A percentile compares a stretch with the other conserved stretches of the same genome.
Conservation (phyloP, 1,140 invertebrate species). For the Cecropterus lyciades region DNA sequence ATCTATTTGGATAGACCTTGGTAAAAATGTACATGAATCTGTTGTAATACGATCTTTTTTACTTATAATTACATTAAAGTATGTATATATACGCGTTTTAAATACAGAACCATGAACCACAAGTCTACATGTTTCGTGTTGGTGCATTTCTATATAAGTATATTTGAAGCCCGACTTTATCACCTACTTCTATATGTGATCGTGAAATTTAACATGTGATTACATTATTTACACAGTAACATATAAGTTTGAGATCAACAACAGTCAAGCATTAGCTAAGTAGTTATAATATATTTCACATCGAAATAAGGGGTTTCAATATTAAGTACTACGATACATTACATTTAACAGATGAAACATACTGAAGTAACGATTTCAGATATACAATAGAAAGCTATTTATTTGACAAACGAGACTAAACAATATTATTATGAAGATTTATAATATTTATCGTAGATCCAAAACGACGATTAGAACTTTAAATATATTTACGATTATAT, state of each 20-base stretch:
- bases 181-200: slow-evolving; percentile 68
- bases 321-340: slow-evolving; percentile 26
- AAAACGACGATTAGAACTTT: slow-evolving; percentile 38
- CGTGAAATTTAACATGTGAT: slow-evolving; percentile 81
- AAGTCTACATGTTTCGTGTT: slow-evolving; percentile 76
- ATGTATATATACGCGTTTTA: slow-evolving; percentile 62
- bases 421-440: background rate
- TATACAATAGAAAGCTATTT: slow-evolving; percentile 39
- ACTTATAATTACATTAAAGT: slow-evolving; percentile 48
- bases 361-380: slow-evolving; percentile 15
- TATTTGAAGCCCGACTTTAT: slow-evolving; percentile 64
- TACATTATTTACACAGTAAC: slow-evolving; percentile 81
- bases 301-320: slow-evolving; percentile 48
- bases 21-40: slow-evolving; percentile 40
- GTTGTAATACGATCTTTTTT: slow-evolving; percentile 42
- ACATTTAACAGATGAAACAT: slow-evolving; percentile 23
- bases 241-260: slow-evolving; percentile 80
- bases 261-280: slow-evolving; percentile 79
- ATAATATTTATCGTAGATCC: slow-evolving; percentile 30
- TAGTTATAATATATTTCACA: slow-evolving; percentile 61
- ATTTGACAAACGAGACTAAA: slow-evolving; percentile 42
- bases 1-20: background rate
- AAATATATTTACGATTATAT: slow-evolving; percentile 16
- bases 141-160: slow-evolving; percentile 73
- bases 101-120: slow-evolving; percentile 68